These are phyloP conservation scores for Cantharis rustica DNA, from an alignment of 2,888 invertebrate genomes.

Conservation along the genomic window DNA sequence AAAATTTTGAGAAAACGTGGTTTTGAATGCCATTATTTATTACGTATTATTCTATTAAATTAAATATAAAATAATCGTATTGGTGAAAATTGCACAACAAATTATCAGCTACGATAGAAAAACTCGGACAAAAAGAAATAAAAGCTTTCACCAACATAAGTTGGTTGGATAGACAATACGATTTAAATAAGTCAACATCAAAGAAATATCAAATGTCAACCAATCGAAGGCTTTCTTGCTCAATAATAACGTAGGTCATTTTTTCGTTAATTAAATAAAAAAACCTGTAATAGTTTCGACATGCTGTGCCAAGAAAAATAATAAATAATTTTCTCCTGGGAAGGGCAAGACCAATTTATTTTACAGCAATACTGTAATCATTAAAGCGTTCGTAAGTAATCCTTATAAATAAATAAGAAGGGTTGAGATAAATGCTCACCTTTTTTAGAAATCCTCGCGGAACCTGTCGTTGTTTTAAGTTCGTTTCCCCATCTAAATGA, in stretches of 20 bases:
- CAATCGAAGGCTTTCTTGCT: neutral
- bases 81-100: too few species aligned
- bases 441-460: constrained; percentile 76
- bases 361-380: neutral
- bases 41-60: too few species aligned
- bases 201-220: neutral
- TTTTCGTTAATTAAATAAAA: neutral
- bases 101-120: too few species aligned
- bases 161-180: neutral
- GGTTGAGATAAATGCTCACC: constrained; percentile 54
- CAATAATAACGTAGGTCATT: neutral
- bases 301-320: neutral
- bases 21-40: too few species aligned
- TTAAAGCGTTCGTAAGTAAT: neutral
- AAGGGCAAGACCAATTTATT: neutral
- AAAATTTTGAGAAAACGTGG: neutral
- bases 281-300: neutral
- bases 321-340: neutral
- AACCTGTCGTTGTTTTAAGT: constrained; percentile 89
- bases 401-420: neutral
- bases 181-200: neutral
- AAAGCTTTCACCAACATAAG: neutral
- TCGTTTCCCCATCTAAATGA: constrained; percentile 95
- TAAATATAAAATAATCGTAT: too few species aligned
- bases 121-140: neutral